Evolutionary conservation across 2,888 invertebrate genomes (phyloP).

Genomic region (Panorpa germanica): DNA sequence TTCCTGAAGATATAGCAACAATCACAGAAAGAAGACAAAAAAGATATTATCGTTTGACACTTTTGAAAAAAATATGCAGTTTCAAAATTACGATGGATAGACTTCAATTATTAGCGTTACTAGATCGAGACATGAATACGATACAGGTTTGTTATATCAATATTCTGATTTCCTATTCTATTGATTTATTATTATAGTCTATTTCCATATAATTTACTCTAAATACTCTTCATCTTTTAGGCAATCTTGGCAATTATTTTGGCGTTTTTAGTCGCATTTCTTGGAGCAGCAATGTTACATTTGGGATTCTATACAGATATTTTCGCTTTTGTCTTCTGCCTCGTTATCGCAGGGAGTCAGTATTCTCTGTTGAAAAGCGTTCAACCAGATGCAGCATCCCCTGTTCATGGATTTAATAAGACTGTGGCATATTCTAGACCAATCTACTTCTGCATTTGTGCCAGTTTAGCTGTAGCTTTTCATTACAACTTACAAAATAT

Average conservation of each 20-base stretch:
- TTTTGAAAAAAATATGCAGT: slow-evolving; percentile 25
- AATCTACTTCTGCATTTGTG: slow-evolving; percentile 78
- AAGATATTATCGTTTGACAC: slow-evolving; percentile 19
- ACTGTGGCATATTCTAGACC: slow-evolving; percentile 87
- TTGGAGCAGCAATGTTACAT: slow-evolving; percentile 70
- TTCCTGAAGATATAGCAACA: not conserved
- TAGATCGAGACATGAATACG: slow-evolving; percentile 75
- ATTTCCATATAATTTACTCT: too few species aligned
- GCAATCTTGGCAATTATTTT: slow-evolving; percentile 65
- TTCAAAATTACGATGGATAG: slow-evolving; percentile 85
- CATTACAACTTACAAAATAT: too few species aligned
- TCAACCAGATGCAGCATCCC: slow-evolving; percentile 96
- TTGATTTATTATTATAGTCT: too few species aligned
- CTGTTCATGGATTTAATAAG: slow-evolving; percentile 93
- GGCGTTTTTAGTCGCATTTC: slow-evolving; percentile 65
- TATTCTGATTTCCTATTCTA: too few species aligned
- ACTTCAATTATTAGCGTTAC: slow-evolving; percentile 72
- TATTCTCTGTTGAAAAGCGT: slow-evolving; percentile 94
- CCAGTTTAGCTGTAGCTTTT: slow-evolving; percentile 20
- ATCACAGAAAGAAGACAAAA: slow-evolving; percentile 2
- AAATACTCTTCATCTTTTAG: too few species aligned
- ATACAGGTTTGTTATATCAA: too few species aligned
- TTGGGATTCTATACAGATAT: slow-evolving; percentile 80
- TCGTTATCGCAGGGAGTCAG: slow-evolving; percentile 95
- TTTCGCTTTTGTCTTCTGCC: slow-evolving; percentile 85